Conservation (phyloP, 2,797 vertebrate species). For the Gymnocypris eckloni region DNA sequence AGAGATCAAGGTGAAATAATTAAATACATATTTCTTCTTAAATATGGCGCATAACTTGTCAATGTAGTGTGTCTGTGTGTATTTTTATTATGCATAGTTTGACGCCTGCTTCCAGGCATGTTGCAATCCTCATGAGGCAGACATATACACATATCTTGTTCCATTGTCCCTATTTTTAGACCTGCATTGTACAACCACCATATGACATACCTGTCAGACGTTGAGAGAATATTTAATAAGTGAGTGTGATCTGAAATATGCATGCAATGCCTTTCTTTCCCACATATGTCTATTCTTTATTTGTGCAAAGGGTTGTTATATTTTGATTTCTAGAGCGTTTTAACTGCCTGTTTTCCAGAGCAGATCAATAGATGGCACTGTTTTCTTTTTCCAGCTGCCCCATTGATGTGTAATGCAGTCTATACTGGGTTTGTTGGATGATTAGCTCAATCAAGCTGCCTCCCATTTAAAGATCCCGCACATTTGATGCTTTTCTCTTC, state of each 20-base stretch:
- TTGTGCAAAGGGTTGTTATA: too few relatives aligned
- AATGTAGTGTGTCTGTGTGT: neutral
- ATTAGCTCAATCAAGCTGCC: conserved; percentile 40
- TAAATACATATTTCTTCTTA: neutral
- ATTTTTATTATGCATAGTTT: neutral
- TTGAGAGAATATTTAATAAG: neutral
- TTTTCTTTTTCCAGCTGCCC: conserved; percentile 50
- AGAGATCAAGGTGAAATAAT: neutral
- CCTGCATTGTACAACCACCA: neutral
- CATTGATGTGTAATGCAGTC: neutral
- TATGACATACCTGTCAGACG: neutral
- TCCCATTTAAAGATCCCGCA: conserved; percentile 39
- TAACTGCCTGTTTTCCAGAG: conserved; percentile 12
- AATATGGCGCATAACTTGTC: neutral
- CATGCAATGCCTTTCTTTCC: neutral
- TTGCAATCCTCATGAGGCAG: neutral
- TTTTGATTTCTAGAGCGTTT: neutral
- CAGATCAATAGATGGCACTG: conserved; percentile 63
- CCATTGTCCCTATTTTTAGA: neutral
- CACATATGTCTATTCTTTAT: neutral
- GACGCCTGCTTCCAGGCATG: neutral
- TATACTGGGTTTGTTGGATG: conserved; percentile 25
- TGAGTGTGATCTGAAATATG: neutral
- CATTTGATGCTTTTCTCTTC: conserved; percentile 4
- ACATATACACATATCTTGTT: neutral